These are phyloP conservation scores for Mallotus villosus DNA, from an alignment of 2,797 vertebrate species.

Conservation along the genomic window DNA sequence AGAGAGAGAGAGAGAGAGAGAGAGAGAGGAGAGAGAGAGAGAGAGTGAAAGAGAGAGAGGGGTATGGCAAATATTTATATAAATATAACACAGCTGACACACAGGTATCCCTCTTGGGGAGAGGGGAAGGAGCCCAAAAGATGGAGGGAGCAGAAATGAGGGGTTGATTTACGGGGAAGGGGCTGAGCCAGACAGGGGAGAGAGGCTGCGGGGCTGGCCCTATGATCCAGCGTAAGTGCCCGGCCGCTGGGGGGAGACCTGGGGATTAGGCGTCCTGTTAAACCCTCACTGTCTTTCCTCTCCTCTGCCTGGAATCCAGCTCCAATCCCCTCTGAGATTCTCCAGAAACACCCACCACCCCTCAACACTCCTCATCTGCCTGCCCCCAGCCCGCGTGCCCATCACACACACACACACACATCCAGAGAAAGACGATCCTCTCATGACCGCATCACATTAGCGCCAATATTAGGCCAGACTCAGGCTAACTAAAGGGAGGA, in stretches of 20 bases:
- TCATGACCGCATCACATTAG: constrained; percentile 68
- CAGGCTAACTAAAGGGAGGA: constrained; percentile 38
- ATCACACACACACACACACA: constrained; percentile 1
- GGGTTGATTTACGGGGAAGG: constrained; percentile 33
- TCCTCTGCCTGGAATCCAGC: constrained; percentile 59
- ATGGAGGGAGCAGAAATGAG: constrained; percentile 24
- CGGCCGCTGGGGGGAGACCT: constrained; percentile 63
- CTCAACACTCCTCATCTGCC: constrained; percentile 43
- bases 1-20: constrained; percentile 11
- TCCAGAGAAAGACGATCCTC: constrained; percentile 63
- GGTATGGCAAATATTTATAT: no score
- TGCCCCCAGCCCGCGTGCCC: constrained; percentile 32
- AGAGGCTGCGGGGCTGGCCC: constrained; percentile 37
- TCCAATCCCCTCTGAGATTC: constrained; percentile 67
- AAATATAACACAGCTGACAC: no score
- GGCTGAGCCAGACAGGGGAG: background rate
- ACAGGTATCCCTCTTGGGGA: background rate
- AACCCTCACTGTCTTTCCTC: constrained; percentile 30
- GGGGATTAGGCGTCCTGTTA: constrained; percentile 60
- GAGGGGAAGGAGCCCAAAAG: background rate
- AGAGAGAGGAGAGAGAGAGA: constrained; percentile 2
- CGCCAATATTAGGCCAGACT: constrained; percentile 62
- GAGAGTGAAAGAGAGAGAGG: background rate
- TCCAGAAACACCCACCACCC: constrained; percentile 61
- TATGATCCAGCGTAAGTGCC: constrained; percentile 70